Evolutionary conservation across 2,797 vertebrate species (phyloP).

Genomic region (Distichodus sexfasciatus): DNA sequence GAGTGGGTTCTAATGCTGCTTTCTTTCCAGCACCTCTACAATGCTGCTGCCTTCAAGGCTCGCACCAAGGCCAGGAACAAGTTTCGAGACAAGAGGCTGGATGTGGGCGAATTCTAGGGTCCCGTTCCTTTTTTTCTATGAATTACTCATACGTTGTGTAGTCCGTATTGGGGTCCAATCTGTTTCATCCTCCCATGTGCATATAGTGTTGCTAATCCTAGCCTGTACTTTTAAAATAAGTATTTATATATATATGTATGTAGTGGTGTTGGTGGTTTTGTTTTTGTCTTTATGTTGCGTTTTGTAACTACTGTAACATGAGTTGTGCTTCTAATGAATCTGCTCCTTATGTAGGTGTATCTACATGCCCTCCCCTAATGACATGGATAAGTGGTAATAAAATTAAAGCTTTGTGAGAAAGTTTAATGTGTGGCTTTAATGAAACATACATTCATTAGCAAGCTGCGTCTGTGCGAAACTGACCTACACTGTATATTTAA

Average conservation of each 20-base stretch:
- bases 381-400: no score
- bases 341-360: no score
- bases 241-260: conserved; percentile 26
- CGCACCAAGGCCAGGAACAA: conserved; percentile 97
- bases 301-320: no score
- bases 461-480: no score
- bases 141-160: background rate
- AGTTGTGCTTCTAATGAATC: no score
- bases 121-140: background rate
- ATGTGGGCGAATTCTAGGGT: conserved; percentile 90
- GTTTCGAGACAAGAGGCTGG: conserved; percentile 94
- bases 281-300: conserved; percentile 31
- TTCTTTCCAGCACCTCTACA: conserved; percentile 86
- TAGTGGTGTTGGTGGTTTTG: conserved; percentile 12
- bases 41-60: conserved; percentile 97
- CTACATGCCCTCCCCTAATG: no score
- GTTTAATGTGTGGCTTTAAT: no score
- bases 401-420: no score
- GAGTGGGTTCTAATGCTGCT: background rate
- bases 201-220: background rate
- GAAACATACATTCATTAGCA: no score
- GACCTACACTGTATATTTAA: no score
- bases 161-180: background rate
- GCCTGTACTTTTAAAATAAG: background rate
- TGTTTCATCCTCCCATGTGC: conserved; percentile 2